Evolutionary conservation across 2,888 invertebrate genomes (phyloP), one percentile per base, ranked within the genome.

Genomic region (Hydroisotoma schaefferi): DNA sequence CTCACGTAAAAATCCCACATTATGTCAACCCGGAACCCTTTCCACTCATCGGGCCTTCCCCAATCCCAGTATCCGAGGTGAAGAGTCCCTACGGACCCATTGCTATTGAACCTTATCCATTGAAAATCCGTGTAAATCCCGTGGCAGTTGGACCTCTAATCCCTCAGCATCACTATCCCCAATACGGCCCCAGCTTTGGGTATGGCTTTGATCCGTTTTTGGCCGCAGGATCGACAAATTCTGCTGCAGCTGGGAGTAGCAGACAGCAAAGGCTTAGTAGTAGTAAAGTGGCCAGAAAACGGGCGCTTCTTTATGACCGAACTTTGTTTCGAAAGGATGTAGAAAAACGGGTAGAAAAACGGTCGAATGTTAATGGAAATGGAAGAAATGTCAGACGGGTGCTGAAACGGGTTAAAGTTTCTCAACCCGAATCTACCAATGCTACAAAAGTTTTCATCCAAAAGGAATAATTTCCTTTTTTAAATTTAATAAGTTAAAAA

Each of bases 301-400:
- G 71, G 40, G 67, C 69, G 27, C 63, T 68, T 4, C 51, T 68
- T 22, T 71, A 71, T 46, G 69, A 67, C 51, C 46, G 69, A 47
- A 69, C 71, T 5, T 40, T 71, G 22, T 71, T 71, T 46, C 55
- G 71, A 29, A 64, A 69, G 49, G 71, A 71, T 33, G 63, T 67
- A 6, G 67, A 67, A 29, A 61, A 53, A 33, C 61, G 52, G 28
- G n/a, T n/a, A n/a, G n/a, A n/a, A n/a, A n/a, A n/a, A n/a, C n/a
- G n/a, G n/a, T n/a, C n/a, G n/a, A n/a, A n/a, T n/a, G n/a, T n/a
- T n/a, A n/a, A n/a, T n/a, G n/a, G n/a, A n/a, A n/a, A n/a, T n/a
- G n/a, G n/a, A n/a, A n/a, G n/a, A n/a, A n/a, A n/a, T n/a, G n/a
- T n/a, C n/a, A n/a, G n/a, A n/a, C n/a, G n/a, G n/a, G n/a, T n/a